A percentile compares a stretch with the other conserved stretches of the same genome.
Evolutionary conservation across 2,113 vertebrate genomes (phyloP).

Genomic region (Macquaria australasica): DNA sequence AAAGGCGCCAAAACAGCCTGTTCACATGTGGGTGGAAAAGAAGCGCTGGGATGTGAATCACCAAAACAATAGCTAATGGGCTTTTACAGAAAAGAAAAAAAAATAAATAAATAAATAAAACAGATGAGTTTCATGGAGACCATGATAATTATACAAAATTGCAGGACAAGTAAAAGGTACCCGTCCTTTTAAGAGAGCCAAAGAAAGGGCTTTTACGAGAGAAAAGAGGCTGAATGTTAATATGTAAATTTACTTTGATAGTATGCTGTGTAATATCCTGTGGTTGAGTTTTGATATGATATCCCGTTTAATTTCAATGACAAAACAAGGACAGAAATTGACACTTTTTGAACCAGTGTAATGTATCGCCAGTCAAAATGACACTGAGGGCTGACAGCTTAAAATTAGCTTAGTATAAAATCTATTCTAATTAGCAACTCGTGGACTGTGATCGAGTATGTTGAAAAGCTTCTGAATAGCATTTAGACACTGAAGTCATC

Average conservation of each 20-base stretch:
- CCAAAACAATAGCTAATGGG: slow-evolving; percentile 19
- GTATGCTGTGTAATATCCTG: background rate
- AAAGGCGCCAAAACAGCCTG: background rate
- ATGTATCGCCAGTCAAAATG: background rate
- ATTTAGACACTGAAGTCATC: background rate
- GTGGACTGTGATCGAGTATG: background rate
- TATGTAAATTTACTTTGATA: background rate
- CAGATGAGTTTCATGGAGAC: background rate
- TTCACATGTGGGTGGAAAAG: slow-evolving; percentile 27
- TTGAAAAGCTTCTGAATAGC: background rate
- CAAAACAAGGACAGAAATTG: background rate
- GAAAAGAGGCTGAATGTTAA: background rate
- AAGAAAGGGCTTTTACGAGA: background rate
- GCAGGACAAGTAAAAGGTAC: background rate
- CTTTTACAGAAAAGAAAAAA: background rate
- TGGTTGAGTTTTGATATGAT: background rate
- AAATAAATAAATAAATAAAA: slow-evolving; percentile 11
- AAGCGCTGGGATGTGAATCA: slow-evolving; percentile 21
- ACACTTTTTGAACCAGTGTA: background rate
- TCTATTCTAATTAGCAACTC: background rate
- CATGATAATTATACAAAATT: slow-evolving; percentile 10
- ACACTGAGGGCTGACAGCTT: background rate
- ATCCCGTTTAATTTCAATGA: background rate
- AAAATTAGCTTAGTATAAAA: background rate
- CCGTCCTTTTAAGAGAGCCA: background rate